Evolutionary conservation across 2,113 vertebrate species (phyloP).

Genomic region (Sylvia atricapilla): DNA sequence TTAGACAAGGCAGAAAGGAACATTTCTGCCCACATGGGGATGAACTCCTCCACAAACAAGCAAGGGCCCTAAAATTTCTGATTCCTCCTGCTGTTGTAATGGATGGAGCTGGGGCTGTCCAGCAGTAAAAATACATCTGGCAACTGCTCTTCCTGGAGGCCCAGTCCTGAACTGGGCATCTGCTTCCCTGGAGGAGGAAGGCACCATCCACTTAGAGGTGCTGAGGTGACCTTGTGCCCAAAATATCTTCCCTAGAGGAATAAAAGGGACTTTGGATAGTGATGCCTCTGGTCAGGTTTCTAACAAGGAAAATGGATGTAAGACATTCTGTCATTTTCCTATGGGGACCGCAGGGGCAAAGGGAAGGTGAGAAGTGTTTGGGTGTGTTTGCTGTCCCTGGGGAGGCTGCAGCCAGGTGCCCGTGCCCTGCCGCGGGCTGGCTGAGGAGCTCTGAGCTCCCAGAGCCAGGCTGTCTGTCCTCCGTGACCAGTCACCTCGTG

Average conservation of each 20-base stretch:
- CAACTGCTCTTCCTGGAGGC: not conserved
- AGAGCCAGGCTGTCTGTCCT: not conserved
- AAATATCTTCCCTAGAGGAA: not conserved
- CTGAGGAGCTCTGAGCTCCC: not conserved
- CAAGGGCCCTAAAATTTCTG: not conserved
- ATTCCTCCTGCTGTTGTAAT: not conserved
- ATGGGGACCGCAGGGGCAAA: rapidly evolving
- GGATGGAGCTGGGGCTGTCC: not conserved
- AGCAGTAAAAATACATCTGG: not conserved
- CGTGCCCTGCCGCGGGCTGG: rapidly evolving
- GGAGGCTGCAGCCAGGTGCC: not conserved
- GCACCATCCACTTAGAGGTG: not conserved
- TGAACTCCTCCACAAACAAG: not conserved
- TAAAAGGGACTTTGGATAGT: not conserved
- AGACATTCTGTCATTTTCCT: no score
- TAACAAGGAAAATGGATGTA: not conserved
- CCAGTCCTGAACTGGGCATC: not conserved
- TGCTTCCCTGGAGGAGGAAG: not conserved
- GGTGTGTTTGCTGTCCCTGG: not conserved
- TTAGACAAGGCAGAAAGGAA: not conserved
- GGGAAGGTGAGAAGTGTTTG: not conserved
- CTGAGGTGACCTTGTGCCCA: not conserved
- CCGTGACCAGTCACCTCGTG: not conserved
- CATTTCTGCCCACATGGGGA: not conserved
- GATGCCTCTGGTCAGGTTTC: not conserved